Percentiles rank a stretch among this genome's conserved stretches.
These are phyloP conservation scores for Spodoptera litura DNA, from an alignment of 1,140 invertebrate species.

Conservation along the genomic window DNA sequence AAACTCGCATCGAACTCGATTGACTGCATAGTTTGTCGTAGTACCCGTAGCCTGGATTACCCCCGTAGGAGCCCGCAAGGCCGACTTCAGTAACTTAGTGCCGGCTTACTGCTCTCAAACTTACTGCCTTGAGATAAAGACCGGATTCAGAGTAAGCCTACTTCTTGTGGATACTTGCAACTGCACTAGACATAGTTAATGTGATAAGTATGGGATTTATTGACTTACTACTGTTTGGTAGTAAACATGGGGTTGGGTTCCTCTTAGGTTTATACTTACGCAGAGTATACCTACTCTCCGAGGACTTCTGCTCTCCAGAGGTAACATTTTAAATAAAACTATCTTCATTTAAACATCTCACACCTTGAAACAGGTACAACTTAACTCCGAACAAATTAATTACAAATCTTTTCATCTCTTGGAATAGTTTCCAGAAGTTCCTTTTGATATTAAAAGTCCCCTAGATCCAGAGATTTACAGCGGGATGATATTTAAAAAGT, in stretches of 20 bases:
- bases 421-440: slow-evolving; percentile 32
- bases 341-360: not conserved
- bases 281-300: too few species aligned
- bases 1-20: too few species aligned
- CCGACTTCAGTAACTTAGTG: slow-evolving; percentile 40
- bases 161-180: not conserved
- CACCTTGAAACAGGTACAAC: slow-evolving; percentile 1
- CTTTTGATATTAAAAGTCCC: slow-evolving; percentile 5
- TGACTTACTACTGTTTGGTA: too few species aligned
- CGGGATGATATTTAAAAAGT: slow-evolving; percentile 41
- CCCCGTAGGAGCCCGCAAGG: not conserved
- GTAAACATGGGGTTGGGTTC: too few species aligned
- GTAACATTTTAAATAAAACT: not conserved
- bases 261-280: too few species aligned
- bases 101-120: slow-evolving; percentile 38
- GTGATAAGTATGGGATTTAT: not conserved
- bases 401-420: slow-evolving; percentile 2
- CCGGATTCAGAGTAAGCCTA: not conserved
- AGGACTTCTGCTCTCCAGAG: too few species aligned
- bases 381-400: slow-evolving; percentile 18
- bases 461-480: slow-evolving; percentile 16
- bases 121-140: slow-evolving; percentile 37
- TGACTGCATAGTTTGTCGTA: too few species aligned
- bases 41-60: too few species aligned
- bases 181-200: not conserved